Evolutionary conservation across 2,113 vertebrate species (phyloP).

Genomic region (Cepphus grylle): DNA sequence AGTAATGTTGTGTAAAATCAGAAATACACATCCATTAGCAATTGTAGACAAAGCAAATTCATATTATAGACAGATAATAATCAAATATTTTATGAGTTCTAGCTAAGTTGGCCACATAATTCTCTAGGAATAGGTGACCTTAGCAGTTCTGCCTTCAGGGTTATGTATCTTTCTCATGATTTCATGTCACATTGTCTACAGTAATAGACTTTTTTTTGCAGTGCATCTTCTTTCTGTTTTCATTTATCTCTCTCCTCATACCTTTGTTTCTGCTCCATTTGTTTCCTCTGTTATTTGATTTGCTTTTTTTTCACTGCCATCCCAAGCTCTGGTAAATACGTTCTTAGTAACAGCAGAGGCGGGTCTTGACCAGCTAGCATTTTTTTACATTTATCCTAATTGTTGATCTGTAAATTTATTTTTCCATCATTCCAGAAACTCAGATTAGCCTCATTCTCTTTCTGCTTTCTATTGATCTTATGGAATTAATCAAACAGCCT

Average conservation of each 20-base stretch:
- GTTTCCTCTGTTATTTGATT: neutral
- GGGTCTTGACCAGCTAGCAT: neutral
- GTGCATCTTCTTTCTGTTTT: neutral
- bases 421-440: neutral
- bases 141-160: neutral
- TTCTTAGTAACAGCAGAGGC: neutral
- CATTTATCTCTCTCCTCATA: neutral
- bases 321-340: neutral
- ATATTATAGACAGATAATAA: neutral
- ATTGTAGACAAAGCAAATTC: neutral
- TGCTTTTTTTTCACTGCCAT: neutral
- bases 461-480: neutral
- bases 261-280: neutral
- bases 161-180: neutral
- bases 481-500: neutral
- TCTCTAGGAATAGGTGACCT: neutral
- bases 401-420: neutral
- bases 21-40: neutral
- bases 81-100: neutral
- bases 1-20: neutral
- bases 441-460: neutral
- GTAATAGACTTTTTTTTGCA: neutral
- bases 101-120: neutral
- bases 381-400: neutral
- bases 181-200: neutral